Percentiles rank a stretch among this genome's conserved stretches.
Conservation (phyloP, 2,113 vertebrate genomes). For the Halcyon malimbica region DNA sequence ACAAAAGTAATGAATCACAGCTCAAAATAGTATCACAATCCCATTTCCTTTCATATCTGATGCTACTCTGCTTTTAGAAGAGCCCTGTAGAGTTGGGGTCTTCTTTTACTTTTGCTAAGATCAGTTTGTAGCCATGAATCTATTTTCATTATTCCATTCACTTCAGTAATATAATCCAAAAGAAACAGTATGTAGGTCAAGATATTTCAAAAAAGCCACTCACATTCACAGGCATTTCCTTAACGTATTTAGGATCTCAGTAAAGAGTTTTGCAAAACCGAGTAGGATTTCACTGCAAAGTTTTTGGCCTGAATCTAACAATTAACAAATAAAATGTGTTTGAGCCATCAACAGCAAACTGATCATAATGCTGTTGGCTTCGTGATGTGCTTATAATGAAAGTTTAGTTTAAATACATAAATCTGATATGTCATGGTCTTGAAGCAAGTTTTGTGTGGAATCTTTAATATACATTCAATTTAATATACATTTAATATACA, state of each 20-base stretch:
- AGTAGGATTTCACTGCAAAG: not conserved
- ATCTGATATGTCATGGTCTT: not conserved
- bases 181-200: not conserved
- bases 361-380: not conserved
- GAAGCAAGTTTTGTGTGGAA: not conserved
- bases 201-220: not conserved
- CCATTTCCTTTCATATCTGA: not conserved
- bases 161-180: not conserved
- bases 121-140: not conserved
- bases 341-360: not conserved
- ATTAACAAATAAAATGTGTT: not conserved
- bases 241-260: not conserved
- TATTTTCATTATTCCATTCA: not conserved
- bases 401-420: not conserved
- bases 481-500: not conserved
- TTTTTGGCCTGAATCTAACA: not conserved
- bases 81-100: not conserved
- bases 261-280: not conserved
- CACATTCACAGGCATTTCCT: not conserved
- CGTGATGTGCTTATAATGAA: not conserved
- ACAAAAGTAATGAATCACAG: not conserved
- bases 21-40: not conserved
- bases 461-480: not conserved
- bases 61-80: not conserved
- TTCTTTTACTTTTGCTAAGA: not conserved